Evolutionary conservation across 1,140 invertebrate species (phyloP).

Genomic region (Glossosoma conforme): DNA sequence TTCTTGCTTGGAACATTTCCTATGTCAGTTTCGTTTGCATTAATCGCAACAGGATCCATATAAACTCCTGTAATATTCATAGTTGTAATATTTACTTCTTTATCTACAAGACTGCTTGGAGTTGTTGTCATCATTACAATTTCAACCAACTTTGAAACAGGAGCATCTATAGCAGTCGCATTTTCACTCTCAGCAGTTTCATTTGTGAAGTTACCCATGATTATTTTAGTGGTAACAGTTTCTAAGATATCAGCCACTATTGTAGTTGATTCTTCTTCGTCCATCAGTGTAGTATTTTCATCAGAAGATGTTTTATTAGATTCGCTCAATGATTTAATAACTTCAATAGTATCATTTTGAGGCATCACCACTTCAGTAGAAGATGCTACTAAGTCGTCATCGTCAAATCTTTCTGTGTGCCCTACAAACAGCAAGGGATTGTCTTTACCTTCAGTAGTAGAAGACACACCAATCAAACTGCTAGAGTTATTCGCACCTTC

Average conservation of each 20-base stretch:
- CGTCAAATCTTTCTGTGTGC: slow-evolving; percentile 17
- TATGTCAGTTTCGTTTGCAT: too few relatives aligned
- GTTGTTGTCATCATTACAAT: slow-evolving; percentile 18
- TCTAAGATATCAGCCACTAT: neutral
- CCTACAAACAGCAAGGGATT: slow-evolving; percentile 28
- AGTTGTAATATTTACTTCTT: neutral
- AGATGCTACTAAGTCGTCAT: slow-evolving; percentile 26
- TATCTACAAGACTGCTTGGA: too few relatives aligned
- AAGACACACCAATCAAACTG: neutral
- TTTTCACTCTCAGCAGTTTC: slow-evolving; percentile 17
- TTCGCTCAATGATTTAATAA: neutral
- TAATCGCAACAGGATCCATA: slow-evolving; percentile 3
- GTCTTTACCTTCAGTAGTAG: neutral
- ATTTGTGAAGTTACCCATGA: neutral
- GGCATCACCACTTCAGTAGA: slow-evolving; percentile 24
- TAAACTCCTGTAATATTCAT: neutral
- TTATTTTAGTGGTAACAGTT: neutral
- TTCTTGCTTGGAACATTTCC: too few relatives aligned
- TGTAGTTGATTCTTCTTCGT: neutral
- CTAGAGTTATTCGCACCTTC: neutral
- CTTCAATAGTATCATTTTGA: neutral
- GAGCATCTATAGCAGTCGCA: neutral
- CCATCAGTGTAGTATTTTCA: neutral
- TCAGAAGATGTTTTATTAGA: neutral
- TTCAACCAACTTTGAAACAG: slow-evolving; percentile 9